These are phyloP conservation scores for Lasioglossum baleicum DNA, from an alignment of 1,140 invertebrate genomes.

Conservation along the genomic window DNA sequence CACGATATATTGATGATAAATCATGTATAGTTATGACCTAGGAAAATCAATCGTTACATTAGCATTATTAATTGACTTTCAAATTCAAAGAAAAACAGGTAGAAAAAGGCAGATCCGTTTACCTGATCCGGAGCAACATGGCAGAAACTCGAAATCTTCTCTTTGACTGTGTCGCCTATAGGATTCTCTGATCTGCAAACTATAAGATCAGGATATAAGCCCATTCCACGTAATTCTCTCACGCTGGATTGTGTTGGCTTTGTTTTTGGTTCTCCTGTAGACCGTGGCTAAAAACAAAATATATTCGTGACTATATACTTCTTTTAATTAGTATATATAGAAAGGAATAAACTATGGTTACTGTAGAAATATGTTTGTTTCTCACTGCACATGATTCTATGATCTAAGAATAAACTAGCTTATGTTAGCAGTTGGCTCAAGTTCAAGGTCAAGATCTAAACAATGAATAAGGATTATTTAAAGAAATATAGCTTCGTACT, in stretches of 20 bases:
- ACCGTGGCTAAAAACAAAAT: conserved; percentile 84
- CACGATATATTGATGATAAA: conserved; percentile 95
- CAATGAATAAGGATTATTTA: background rate
- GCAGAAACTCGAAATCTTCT: conserved; percentile 98
- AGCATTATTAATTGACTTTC: background rate
- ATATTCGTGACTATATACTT: background rate
- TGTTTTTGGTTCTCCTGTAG: conserved; percentile 97
- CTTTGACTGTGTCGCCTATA: conserved; percentile 89
- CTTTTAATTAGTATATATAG: too few relatives aligned
- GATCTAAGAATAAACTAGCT: conserved; percentile 29
- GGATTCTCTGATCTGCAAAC: conserved; percentile 95
- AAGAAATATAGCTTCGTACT: conserved; percentile 40
- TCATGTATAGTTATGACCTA: conserved; percentile 98
- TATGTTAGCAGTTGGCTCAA: conserved; percentile 19
- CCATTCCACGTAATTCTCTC: conserved; percentile 93
- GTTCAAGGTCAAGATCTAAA: conserved; percentile 40
- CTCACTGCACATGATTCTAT: conserved; percentile 13
- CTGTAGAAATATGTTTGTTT: background rate
- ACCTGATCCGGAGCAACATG: conserved; percentile 95
- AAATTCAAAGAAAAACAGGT: background rate
- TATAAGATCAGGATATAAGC: conserved; percentile 97
- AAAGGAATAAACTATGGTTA: background rate
- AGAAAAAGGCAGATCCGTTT: conserved; percentile 2
- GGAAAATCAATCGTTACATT: conserved; percentile 43
- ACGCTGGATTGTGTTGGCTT: conserved; percentile 99